Conservation (phyloP, 2,113 vertebrate genomes). For the Amphiprion percula region DNA sequence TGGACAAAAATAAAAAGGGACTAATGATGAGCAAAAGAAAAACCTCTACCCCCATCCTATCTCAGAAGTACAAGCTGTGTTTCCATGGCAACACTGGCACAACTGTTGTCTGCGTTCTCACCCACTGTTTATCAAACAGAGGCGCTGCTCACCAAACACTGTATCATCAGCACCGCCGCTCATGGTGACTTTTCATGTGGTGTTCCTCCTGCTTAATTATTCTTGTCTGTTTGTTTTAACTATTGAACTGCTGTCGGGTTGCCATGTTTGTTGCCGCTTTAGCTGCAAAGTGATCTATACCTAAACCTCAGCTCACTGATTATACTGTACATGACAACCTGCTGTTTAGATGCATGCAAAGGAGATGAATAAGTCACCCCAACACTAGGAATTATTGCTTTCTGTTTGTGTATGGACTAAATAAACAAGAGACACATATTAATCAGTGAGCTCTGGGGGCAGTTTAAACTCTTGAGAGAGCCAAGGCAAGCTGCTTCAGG, state of each 20-base stretch:
- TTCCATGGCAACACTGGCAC: constrained; percentile 49
- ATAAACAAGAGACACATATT: too few relatives aligned
- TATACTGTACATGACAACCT: background rate
- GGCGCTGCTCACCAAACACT: constrained; percentile 20
- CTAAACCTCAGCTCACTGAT: background rate
- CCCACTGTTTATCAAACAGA: constrained; percentile 48
- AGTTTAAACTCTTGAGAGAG: too few relatives aligned
- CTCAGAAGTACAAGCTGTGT: constrained; percentile 25
- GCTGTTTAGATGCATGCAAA: too few relatives aligned
- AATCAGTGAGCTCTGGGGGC: too few relatives aligned
- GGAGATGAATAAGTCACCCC: too few relatives aligned
- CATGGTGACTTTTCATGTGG: constrained; percentile 3
- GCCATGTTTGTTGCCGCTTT: background rate
- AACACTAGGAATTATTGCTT: too few relatives aligned
- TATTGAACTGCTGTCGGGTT: background rate
- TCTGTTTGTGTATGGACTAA: too few relatives aligned
- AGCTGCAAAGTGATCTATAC: background rate
- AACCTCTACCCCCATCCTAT: background rate
- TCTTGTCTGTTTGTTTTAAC: background rate
- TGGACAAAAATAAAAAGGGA: background rate
- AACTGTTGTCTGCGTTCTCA: constrained; percentile 25
- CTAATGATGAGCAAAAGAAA: constrained; percentile 13
- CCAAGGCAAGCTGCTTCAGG: too few relatives aligned
- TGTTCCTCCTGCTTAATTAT: background rate
- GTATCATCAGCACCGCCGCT: background rate